Evolutionary conservation across 1,140 invertebrate genomes (phyloP), one percentile per base, ranked within the genome.

Genomic region (Heterodera schachtii): DNA sequence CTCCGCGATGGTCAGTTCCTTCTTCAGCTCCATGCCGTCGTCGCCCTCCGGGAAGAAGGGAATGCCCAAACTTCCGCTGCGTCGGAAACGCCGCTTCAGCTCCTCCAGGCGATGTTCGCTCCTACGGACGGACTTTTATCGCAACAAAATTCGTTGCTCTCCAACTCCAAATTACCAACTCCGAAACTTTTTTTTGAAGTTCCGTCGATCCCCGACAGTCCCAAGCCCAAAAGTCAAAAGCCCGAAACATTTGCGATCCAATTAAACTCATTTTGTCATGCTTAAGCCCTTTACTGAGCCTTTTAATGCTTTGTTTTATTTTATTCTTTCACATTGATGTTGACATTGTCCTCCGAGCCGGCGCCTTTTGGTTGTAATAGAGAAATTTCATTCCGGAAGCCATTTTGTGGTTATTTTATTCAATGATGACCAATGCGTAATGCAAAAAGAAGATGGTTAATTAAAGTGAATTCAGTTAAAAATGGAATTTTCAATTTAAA

Each of bases 31-130:
- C n/a, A 64, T 52, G 46, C 80, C 71, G 71, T 52, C 70, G 69
- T 89, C 88, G 66, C 89, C 88, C 74, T 89, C 88, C 21, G 89
- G 85, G 47, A 89, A 87, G 60, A 89, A 89, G 47, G 88, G 88
- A 52, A 89, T 83, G 49, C 88, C 88, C 21, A 89, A 70, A 83
- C 81, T 84, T 76, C 88, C 88, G 82, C 88, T 90, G 49, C 88
- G 84, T 46, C 88, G 86, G 69, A 89, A 89, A 19, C 88, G 86
- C 9, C 80, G 70, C 67, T 89, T 89, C 78, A 89, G 87, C n/a
- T 89, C 88, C 76, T 89, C 89, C 69, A 84, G 44, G 19, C 82
- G 81, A 57, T 84, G 82, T 19, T 87, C 85, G 73, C 85, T 87
- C n/a, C 82, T 83, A 44, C 31, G 31, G 31, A 31, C 31, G 31